Evolutionary conservation across 53 echinoderm and acorn worm species (phyloP), one percentile per base, ranked within the genome.

Genomic region (Zoroaster sp.): DNA sequence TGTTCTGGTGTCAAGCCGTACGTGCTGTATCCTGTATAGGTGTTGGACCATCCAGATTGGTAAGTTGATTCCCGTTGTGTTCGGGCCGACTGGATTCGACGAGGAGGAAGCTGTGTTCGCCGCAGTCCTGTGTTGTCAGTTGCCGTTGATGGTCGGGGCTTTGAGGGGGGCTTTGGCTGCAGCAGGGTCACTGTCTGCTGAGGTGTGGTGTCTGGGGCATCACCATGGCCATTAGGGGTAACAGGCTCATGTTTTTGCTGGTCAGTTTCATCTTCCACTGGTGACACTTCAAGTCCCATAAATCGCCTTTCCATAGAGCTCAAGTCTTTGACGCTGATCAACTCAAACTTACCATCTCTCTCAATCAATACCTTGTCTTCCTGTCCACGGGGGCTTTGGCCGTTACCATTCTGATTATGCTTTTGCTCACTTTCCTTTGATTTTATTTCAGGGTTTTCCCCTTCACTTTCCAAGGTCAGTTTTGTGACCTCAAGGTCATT

Each of bases 1-100:
- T 96, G 94, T 72, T 99, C 96, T 12, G 94, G 91, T 15, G 96
- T 92, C 70, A 96, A 82, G 18, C 99, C 99, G 77, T 99, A 99
- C 31, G 42, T 89, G 75, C 96, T 96, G 8, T 90, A 87, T 25
- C 80, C 88, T 1, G 92, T 83, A 30, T 93, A 92, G 40, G 40
- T 33, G 11, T 55, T 70, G 4, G 66, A 40, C 74, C 78, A 65
- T 1, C 47, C 42, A 3, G 82, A 69, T 2, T 68, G 59, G 9
- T 78, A 65, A n/a, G 88, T 39, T 10, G 91, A 52, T 35, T 89
- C 92, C 49, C 88, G 77, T 43, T 87, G 69, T 2, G 94, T 88
- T 15, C 75, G 87, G 3, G 96, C 99, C 10, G 99, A 95, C 69
- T 90, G 94, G 53, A 87, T 87, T 32, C 96, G 80, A 0, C 90